A percentile compares a stretch with the other conserved stretches of the same genome.
phyloP scores from a whole-genome alignment of 2,888 invertebrate genomes.

The Fissipunctia ypsillon region DNA sequence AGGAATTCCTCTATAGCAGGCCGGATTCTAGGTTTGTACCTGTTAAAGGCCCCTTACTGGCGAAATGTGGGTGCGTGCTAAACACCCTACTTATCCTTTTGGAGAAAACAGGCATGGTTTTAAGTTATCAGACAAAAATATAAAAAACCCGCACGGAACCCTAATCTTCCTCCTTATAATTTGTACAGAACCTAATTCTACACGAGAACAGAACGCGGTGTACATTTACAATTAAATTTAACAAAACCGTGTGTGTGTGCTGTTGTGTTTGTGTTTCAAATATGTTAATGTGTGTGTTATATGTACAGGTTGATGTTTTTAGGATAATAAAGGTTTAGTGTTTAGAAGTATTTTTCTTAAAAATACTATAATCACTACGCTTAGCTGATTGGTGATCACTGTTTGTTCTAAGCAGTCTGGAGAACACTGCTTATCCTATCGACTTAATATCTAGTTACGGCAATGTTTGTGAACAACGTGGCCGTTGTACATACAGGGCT shows the following conservation, averaged over 20 bases:
- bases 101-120: background rate
- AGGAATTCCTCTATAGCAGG: too few species aligned
- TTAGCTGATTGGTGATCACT: background rate
- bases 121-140: background rate
- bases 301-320: conserved; percentile 53
- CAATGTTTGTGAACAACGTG: too few species aligned
- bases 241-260: conserved; percentile 63
- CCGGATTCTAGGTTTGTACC: too few species aligned
- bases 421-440: too few species aligned
- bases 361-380: background rate
- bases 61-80: too few species aligned
- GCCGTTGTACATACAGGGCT: too few species aligned
- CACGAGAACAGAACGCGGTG: conserved; percentile 60
- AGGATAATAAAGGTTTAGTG: too few species aligned
- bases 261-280: conserved; percentile 28
- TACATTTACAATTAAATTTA: conserved; percentile 80
- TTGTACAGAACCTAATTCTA: conserved; percentile 59
- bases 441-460: too few species aligned
- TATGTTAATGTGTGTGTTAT: conserved; percentile 38
- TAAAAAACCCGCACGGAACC: conserved; percentile 29
- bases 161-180: conserved; percentile 23
- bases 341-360: background rate
- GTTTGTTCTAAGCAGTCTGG: too few species aligned
- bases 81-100: background rate
- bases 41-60: too few species aligned